Evolutionary conservation across 2,113 vertebrate genomes (phyloP).

Genomic region (Paramormyrops kingsleyae): DNA sequence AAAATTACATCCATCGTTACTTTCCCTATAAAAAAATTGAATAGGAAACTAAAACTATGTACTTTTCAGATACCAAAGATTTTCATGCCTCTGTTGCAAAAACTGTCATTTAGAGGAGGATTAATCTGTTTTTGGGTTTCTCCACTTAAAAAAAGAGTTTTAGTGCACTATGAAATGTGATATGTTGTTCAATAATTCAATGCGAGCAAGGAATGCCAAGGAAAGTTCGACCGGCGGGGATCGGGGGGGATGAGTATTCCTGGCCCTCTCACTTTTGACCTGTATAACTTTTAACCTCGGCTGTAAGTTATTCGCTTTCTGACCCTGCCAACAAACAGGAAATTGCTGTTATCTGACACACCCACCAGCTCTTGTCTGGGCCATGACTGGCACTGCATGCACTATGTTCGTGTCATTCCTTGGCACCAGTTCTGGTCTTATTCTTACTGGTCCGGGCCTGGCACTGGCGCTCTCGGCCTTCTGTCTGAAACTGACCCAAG

Average conservation of each 20-base stretch:
- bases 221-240: background rate
- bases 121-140: conserved; percentile 1
- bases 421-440: conserved; percentile 19
- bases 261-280: background rate
- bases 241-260: background rate
- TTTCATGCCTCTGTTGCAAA: background rate
- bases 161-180: background rate
- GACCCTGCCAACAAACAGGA: conserved; percentile 14
- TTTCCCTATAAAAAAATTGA: background rate
- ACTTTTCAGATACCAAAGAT: background rate
- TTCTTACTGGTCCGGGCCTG: conserved; percentile 39
- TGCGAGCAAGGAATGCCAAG: background rate
- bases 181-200: background rate
- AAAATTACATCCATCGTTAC: too few species aligned
- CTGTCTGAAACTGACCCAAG: background rate
- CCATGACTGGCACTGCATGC: background rate
- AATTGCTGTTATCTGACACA: conserved; percentile 42
- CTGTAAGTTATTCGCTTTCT: background rate
- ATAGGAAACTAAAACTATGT: background rate
- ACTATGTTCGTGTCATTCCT: conserved; percentile 39
- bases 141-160: background rate
- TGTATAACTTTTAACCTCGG: background rate
- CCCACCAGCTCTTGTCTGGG: background rate
- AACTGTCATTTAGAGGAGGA: background rate
- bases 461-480: conserved; percentile 25